phyloP scores from a whole-genome alignment of 2,113 vertebrate genomes.

The Dinomys branickii region DNA sequence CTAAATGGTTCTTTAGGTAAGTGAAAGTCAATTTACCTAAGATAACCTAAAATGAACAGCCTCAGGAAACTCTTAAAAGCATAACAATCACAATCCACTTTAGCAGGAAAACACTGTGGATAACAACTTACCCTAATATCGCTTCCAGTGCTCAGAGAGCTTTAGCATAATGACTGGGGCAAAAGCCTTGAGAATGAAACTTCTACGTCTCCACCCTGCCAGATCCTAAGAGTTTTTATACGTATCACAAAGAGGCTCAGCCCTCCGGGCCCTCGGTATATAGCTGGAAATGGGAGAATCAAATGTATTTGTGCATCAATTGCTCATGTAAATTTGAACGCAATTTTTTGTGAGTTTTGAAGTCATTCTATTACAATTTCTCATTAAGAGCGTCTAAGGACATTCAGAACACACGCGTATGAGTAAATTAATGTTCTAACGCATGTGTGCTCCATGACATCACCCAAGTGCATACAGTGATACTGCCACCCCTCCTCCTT shows the following conservation, averaged over 20 bases:
- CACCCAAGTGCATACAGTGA: slow-evolving; percentile 76
- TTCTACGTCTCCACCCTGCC: slow-evolving; percentile 8
- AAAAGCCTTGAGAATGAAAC: slow-evolving; percentile 3
- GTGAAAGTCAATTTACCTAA: slow-evolving; percentile 54
- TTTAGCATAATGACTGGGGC: slow-evolving; percentile 28
- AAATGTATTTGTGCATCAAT: neutral
- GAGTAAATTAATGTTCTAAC: slow-evolving; percentile 81
- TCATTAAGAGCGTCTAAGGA: slow-evolving; percentile 16
- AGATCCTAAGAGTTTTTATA: slow-evolving; percentile 42
- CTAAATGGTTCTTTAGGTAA: slow-evolving; percentile 38
- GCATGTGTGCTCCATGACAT: slow-evolving; percentile 84
- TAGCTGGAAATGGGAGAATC: slow-evolving; percentile 29
- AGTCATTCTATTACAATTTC: slow-evolving; percentile 39
- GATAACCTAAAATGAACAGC: slow-evolving; percentile 51
- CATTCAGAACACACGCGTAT: slow-evolving; percentile 72
- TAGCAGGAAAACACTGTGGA: slow-evolving; percentile 69
- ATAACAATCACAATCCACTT: slow-evolving; percentile 64
- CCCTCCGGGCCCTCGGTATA: neutral
- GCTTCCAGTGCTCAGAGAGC: neutral
- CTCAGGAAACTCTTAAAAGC: slow-evolving; percentile 29
- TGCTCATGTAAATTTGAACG: slow-evolving; percentile 22
- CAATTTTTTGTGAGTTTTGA: slow-evolving; percentile 27
- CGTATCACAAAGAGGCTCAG: slow-evolving; percentile 30
- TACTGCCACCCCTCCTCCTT: slow-evolving; percentile 78
- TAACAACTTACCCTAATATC: slow-evolving; percentile 72